phyloP scores from a whole-genome alignment of 2,888 invertebrate genomes.

The Melangyna quadrimaculata region DNA sequence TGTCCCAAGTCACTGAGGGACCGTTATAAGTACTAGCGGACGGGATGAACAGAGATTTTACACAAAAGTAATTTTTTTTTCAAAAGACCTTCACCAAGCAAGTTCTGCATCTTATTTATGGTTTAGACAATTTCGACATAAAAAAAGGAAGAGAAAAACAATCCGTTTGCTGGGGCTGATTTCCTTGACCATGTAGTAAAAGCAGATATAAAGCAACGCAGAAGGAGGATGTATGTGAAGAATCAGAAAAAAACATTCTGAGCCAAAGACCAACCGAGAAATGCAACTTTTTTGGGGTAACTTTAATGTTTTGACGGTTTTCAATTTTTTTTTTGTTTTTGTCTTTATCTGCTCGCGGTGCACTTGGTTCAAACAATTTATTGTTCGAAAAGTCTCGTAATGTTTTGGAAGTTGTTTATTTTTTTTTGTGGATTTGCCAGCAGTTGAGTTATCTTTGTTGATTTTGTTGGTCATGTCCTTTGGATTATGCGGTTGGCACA shows the following conservation, averaged over 20 bases:
- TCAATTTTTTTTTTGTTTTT: not conserved
- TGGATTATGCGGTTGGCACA: conserved; percentile 52
- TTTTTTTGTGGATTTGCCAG: not conserved
- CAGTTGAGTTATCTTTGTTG: conserved; percentile 47
- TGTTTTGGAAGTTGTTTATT: conserved; percentile 32
- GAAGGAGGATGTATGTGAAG: not conserved
- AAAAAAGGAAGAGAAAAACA: conserved; percentile 3
- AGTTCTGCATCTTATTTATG: conserved; percentile 66
- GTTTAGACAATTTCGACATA: conserved; percentile 64
- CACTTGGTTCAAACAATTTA: conserved; percentile 69
- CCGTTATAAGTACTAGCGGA: conserved; percentile 40
- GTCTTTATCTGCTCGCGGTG: conserved; percentile 14
- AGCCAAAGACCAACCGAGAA: conserved; percentile 29
- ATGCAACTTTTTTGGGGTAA: conserved; percentile 24
- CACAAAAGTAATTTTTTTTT: conserved; percentile 18
- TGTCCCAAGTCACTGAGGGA: conserved; percentile 8
- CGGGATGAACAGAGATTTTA: conserved; percentile 23
- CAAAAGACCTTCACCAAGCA: conserved; percentile 46
- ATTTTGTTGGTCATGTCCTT: conserved; percentile 37
- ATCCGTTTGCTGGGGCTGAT: conserved; percentile 11
- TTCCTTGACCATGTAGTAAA: conserved; percentile 18
- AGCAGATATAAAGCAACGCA: not conserved
- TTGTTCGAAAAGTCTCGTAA: conserved; percentile 62
- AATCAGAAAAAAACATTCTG: conserved; percentile 29
- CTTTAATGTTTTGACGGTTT: conserved; percentile 60